A percentile compares a stretch with the other conserved stretches of the same genome.
Conservation (phyloP, 2,797 vertebrate genomes). For the Sciurus vulgaris region DNA sequence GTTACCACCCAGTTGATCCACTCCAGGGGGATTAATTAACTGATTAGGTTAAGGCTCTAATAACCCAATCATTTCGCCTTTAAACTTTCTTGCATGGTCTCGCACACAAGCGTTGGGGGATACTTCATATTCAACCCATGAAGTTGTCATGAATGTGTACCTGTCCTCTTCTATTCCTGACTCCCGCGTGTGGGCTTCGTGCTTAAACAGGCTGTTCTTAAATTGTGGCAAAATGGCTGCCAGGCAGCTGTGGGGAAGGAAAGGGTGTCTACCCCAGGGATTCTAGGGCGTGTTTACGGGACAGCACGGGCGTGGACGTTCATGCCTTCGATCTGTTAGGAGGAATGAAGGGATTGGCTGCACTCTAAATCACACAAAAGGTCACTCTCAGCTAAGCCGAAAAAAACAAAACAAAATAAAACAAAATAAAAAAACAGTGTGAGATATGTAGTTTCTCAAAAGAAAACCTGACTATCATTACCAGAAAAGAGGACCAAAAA, state of each 20-base stretch:
- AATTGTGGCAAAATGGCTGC: background rate
- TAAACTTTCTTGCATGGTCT: too few relatives aligned
- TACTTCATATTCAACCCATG: too few relatives aligned
- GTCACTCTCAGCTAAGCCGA: background rate
- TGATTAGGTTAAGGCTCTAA: too few relatives aligned
- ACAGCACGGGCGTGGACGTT: too few relatives aligned
- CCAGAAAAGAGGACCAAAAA: background rate
- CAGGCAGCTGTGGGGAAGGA: background rate
- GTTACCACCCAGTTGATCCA: too few relatives aligned
- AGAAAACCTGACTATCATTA: background rate
- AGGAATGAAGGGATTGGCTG: background rate
- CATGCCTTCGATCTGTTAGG: background rate
- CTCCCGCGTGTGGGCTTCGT: background rate
- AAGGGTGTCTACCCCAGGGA: background rate
- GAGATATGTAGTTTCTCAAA: background rate
- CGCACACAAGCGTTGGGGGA: too few relatives aligned
- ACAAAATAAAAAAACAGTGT: background rate
- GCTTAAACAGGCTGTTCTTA: background rate
- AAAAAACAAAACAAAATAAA: background rate
- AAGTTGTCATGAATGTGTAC: background rate
- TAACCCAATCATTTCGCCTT: too few relatives aligned
- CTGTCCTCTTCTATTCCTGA: background rate
- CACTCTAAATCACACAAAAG: background rate
- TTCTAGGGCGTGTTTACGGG: rapidly evolving
- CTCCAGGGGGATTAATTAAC: too few relatives aligned